phyloP scores from a whole-genome alignment of 1,140 invertebrate species.

The Cotesia typhae region DNA sequence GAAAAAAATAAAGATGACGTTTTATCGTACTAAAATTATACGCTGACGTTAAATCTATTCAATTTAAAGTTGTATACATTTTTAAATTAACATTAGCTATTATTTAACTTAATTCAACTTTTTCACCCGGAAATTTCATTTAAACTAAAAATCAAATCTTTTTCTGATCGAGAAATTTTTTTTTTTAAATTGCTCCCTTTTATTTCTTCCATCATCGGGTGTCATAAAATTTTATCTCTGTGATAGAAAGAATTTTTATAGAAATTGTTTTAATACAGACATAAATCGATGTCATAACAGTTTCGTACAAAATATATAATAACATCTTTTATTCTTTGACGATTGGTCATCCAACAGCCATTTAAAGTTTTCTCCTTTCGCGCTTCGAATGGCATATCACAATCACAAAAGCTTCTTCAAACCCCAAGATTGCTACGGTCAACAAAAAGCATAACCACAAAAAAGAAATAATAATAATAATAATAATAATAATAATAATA shows the following conservation, averaged over 20 bases:
- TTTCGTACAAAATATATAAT: not conserved
- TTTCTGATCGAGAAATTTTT: not conserved
- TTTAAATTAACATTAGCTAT: not conserved
- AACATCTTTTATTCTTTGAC: not conserved
- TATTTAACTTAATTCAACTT: no score
- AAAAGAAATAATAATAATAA: constrained; percentile 22
- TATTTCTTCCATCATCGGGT: no score
- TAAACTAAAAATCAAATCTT: not conserved
- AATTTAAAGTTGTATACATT: not conserved
- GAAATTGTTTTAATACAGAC: not conserved
- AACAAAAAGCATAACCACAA: no score
- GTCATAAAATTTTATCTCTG: no score
- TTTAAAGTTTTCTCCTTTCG: constrained; percentile 42
- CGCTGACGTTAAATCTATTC: constrained; percentile 1
- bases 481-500: constrained; percentile 20
- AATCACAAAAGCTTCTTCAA: constrained; percentile 29
- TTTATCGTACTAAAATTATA: constrained; percentile 1
- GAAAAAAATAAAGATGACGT: constrained; percentile 8
- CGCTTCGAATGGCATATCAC: constrained; percentile 15
- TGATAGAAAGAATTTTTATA: constrained; percentile 1
- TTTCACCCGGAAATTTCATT: no score
- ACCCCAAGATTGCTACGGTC: constrained; percentile 19
- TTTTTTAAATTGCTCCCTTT: not conserved
- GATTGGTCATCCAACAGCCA: constrained; percentile 52
- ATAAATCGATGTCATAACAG: not conserved